Percentiles rank a stretch among this genome's conserved stretches.
Evolutionary conservation across 2,888 invertebrate species (phyloP).

Genomic region (Polietes domitor): DNA sequence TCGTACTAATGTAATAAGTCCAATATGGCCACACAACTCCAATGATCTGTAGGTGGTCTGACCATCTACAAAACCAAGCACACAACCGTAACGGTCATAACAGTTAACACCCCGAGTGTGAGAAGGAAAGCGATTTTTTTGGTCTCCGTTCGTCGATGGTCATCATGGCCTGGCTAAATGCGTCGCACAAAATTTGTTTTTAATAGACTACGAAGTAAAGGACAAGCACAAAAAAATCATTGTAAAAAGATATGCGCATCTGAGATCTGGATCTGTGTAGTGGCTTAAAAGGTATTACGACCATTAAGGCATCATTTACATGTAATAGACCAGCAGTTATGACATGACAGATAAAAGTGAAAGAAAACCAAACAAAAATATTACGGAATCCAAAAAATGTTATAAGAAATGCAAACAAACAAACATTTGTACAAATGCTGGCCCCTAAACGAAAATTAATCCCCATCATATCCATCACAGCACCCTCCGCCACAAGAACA

Average conservation of each 20-base stretch:
- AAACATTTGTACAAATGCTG: too few relatives aligned
- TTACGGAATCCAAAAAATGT: neutral
- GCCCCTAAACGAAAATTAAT: too few relatives aligned
- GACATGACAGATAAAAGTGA: too few relatives aligned
- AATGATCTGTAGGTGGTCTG: neutral
- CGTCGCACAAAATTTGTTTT: neutral
- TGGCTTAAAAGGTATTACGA: neutral
- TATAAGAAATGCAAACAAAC: neutral
- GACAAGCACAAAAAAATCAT: neutral
- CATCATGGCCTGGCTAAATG: neutral
- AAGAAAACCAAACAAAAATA: neutral
- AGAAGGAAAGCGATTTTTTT: neutral
- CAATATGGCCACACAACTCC: neutral
- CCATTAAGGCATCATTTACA: neutral
- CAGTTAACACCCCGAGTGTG: slow-evolving; percentile 13
- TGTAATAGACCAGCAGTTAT: neutral
- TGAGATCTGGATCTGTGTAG: too few relatives aligned
- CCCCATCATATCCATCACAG: too few relatives aligned
- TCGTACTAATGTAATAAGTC: neutral
- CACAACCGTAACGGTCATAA: neutral
- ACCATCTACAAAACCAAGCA: neutral
- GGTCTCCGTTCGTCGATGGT: neutral
- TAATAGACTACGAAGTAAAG: neutral
- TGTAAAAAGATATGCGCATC: neutral
- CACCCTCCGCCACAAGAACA: too few relatives aligned